Conservation (phyloP, 2,113 vertebrate species). For the Cyprinodon brontotheroides region DNA sequence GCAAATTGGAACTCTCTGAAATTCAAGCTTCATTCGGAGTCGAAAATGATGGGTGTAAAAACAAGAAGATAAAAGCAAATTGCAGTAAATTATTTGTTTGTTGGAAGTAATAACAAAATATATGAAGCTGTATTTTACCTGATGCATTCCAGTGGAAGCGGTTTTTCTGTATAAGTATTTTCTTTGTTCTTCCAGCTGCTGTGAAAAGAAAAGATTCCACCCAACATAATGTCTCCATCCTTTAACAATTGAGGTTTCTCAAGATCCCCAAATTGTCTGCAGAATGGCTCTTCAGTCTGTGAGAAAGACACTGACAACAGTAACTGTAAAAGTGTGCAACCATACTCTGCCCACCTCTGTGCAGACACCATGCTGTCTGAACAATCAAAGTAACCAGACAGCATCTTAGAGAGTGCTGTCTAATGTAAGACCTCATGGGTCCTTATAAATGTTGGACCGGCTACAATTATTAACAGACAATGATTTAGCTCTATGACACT, state of each 20-base stretch:
- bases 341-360: constrained; percentile 56
- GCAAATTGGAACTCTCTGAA: constrained; percentile 76
- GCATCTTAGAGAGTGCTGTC: constrained; percentile 4
- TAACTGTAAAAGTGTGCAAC: constrained; percentile 60
- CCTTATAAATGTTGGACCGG: constrained; percentile 40
- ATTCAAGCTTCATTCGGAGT: constrained; percentile 64
- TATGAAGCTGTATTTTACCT: constrained; percentile 45
- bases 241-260: constrained; percentile 61
- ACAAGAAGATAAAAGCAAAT: background rate
- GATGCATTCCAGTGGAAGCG: constrained; percentile 66
- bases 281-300: constrained; percentile 44
- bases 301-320: constrained; percentile 54
- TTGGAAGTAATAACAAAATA: background rate
- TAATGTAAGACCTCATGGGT: background rate
- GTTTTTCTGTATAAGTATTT: constrained; percentile 49
- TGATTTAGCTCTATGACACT: background rate
- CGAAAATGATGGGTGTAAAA: background rate
- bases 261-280: constrained; percentile 54
- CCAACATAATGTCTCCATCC: constrained; percentile 68
- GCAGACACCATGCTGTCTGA: constrained; percentile 38
- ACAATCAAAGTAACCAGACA: background rate
- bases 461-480: background rate
- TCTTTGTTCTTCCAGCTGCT: constrained; percentile 57
- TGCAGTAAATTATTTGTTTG: background rate
- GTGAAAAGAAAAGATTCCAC: constrained; percentile 73